A percentile compares a stretch with the other conserved stretches of the same genome.
Conservation (phyloP, 2,888 invertebrate species). For the Lasiommata megera region DNA sequence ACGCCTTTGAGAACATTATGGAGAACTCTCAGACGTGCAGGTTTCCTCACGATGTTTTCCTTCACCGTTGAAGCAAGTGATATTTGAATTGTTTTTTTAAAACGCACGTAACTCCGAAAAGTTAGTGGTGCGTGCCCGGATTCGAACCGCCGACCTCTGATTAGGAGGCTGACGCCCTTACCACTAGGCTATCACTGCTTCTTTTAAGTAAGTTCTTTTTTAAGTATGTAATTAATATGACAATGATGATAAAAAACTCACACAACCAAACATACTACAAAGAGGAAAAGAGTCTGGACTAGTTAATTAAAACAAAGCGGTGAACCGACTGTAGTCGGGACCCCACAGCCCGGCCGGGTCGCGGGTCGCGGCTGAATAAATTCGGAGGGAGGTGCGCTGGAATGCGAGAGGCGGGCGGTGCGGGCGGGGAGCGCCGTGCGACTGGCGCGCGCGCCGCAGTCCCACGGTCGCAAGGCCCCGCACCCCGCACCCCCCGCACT, state of each 20-base stretch:
- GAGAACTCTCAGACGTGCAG: too few species aligned
- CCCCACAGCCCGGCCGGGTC: slow-evolving; percentile 2
- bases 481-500: slow-evolving; percentile 67
- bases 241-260: neutral
- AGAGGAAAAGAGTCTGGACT: neutral
- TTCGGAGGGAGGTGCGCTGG: slow-evolving; percentile 77
- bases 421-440: slow-evolving; percentile 74
- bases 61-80: too few species aligned
- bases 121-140: too few species aligned
- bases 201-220: too few species aligned
- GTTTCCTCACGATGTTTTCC: too few species aligned
- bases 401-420: slow-evolving; percentile 68
- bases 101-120: too few species aligned
- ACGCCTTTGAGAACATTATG: too few species aligned
- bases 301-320: slow-evolving; percentile 4
- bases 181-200: too few species aligned
- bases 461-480: slow-evolving; percentile 85
- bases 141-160: too few species aligned
- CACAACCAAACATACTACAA: neutral
- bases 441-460: slow-evolving; percentile 83
- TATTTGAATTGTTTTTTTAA: too few species aligned
- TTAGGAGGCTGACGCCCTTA: too few species aligned
- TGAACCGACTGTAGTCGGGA: neutral
- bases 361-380: slow-evolving; percentile 75
- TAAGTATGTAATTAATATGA: neutral